phyloP scores from a whole-genome alignment of 1,140 invertebrate genomes.

The silkworm (Bombyx mori) region ASM3026992v2 NC_085109.1:3058001-3058500 shows the following conservation, averaged over 20 bases:
- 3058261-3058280: conserved; percentile 25
- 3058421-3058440: too few relatives aligned
- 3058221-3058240: conserved; percentile 69
- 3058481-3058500: too few relatives aligned
- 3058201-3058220: conserved; percentile 18
- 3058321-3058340: not conserved
- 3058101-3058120: conserved; percentile 19
- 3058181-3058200: conserved; percentile 31
- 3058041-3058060: too few relatives aligned
- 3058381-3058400: too few relatives aligned
- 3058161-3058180: conserved; percentile 41
- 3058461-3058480: too few relatives aligned
- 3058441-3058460: too few relatives aligned
- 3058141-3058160: conserved; percentile 38
- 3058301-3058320: conserved; percentile 35
- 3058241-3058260: conserved; percentile 13
- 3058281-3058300: conserved; percentile 83
- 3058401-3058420: too few relatives aligned
- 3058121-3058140: conserved; percentile 32
- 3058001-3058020: too few relatives aligned
- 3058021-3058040: too few relatives aligned
- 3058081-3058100: not conserved
- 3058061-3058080: not conserved
- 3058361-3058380: too few relatives aligned
- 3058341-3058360: too few relatives aligned